Evolutionary conservation across 2,888 invertebrate species (phyloP).

Genomic region (Helobdella robusta): DNA sequence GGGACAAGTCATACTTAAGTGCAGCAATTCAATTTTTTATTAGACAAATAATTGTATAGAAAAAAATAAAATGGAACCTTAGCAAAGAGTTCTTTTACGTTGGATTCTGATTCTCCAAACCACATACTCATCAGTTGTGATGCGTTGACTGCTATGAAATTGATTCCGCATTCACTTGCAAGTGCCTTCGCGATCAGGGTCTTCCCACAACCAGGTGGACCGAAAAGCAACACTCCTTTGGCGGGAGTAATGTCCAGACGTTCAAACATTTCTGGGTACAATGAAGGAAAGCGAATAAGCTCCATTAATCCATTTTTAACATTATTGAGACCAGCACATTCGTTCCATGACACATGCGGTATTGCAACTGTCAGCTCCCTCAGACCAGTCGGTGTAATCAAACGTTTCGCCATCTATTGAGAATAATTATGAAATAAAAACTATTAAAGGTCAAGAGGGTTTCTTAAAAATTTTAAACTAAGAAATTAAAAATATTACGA

Average conservation of each 20-base stretch:
- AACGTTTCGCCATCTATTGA: slow-evolving; percentile 1
- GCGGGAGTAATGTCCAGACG: slow-evolving; percentile 18
- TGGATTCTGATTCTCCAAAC: slow-evolving; percentile 23
- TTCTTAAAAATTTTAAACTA: no score
- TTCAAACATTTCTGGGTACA: slow-evolving; percentile 13
- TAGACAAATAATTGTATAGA: background rate
- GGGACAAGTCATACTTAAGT: background rate
- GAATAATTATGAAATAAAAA: no score
- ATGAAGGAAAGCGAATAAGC: slow-evolving; percentile 11
- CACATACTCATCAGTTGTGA: slow-evolving; percentile 22
- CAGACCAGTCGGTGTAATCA: slow-evolving; percentile 18
- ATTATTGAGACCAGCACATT: slow-evolving; percentile 19
- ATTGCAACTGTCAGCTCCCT: slow-evolving; percentile 13
- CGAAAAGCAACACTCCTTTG: slow-evolving; percentile 19
- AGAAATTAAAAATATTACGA: no score
- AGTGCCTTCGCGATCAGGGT: slow-evolving; percentile 20
- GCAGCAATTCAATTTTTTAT: background rate
- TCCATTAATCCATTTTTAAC: slow-evolving; percentile 18
- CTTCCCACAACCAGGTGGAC: slow-evolving; percentile 23
- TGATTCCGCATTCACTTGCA: slow-evolving; percentile 18
- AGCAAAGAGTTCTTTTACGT: slow-evolving; percentile 22
- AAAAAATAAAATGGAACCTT: slow-evolving; percentile 9
- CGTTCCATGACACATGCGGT: slow-evolving; percentile 21
- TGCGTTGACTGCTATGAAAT: slow-evolving; percentile 17
- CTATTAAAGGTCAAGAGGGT: no score